Percentiles rank a stretch among this genome's conserved stretches.
Conservation (phyloP, 2,888 invertebrate species). For the Hipparchia semele region DNA sequence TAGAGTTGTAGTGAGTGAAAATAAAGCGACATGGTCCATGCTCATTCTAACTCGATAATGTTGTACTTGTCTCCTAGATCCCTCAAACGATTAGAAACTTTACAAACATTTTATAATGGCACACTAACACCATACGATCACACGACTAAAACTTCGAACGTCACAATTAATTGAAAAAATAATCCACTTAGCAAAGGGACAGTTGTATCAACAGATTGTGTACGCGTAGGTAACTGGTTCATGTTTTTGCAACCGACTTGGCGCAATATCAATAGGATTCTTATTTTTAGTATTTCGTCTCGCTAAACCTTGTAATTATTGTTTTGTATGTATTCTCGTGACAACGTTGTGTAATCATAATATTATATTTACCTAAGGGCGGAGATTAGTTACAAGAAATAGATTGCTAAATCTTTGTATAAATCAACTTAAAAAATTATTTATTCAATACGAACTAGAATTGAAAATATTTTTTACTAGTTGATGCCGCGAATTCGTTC, state of each 20-base stretch:
- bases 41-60: no score
- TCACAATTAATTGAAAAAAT: not conserved
- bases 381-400: no score
- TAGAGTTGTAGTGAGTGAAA: no score
- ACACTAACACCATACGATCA: not conserved
- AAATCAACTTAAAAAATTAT: no score
- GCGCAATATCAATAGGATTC: slow-evolving; percentile 55
- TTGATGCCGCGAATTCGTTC: no score
- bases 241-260: slow-evolving; percentile 53
- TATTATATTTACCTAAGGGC: no score
- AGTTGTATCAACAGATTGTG: slow-evolving; percentile 24
- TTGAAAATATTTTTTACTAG: no score
- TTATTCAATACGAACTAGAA: no score
- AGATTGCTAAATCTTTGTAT: no score
- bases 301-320: slow-evolving; percentile 40
- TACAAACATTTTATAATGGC: not conserved
- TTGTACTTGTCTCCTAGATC: no score
- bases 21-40: no score
- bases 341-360: slow-evolving; percentile 4
- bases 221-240: slow-evolving; percentile 41
- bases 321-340: slow-evolving; percentile 31
- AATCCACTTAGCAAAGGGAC: slow-evolving; percentile 4
- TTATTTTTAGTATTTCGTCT: slow-evolving; percentile 48
- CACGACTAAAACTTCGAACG: not conserved
- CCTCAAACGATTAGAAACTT: not conserved